phyloP scores from a whole-genome alignment of 2,888 invertebrate species.

The Chorisops tibialis region DNA sequence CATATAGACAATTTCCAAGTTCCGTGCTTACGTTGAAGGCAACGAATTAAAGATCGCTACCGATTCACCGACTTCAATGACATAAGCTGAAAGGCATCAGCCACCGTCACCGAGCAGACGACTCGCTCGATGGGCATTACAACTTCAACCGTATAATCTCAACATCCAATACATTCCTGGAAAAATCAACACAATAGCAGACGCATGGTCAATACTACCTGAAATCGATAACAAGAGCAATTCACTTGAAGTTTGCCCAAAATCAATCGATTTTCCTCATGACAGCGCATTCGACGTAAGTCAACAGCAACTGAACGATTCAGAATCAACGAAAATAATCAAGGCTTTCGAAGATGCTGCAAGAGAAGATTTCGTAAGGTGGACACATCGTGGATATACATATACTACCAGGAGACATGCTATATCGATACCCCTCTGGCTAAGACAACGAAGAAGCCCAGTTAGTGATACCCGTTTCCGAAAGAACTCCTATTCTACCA shows the following conservation, averaged over 20 bases:
- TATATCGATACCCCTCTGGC: conserved; percentile 34
- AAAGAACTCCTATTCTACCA: conserved; percentile 35
- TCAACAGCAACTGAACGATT: too few species aligned
- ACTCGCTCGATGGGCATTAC: conserved; percentile 50
- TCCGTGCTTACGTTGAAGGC: not conserved
- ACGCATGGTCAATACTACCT: too few species aligned
- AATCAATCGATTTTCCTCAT: too few species aligned
- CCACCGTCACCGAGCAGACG: conserved; percentile 46
- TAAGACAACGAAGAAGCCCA: not conserved
- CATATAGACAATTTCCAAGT: not conserved
- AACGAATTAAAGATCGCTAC: conserved; percentile 13
- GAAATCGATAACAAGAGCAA: too few species aligned
- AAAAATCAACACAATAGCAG: not conserved
- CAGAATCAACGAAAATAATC: conserved; percentile 36
- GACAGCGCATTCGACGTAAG: too few species aligned
- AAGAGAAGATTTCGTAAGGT: not conserved
- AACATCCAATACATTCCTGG: conserved; percentile 42
- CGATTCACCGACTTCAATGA: conserved; percentile 52
- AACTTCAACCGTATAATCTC: conserved; percentile 44
- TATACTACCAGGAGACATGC: conserved; percentile 33
- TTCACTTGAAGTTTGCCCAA: too few species aligned
- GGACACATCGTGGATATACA: conserved; percentile 33
- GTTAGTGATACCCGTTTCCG: conserved; percentile 28
- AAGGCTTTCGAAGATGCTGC: conserved; percentile 36
- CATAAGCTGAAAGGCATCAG: conserved; percentile 42